Conservation (phyloP, 2,888 invertebrate genomes). For the Tetranychus piercei region DNA sequence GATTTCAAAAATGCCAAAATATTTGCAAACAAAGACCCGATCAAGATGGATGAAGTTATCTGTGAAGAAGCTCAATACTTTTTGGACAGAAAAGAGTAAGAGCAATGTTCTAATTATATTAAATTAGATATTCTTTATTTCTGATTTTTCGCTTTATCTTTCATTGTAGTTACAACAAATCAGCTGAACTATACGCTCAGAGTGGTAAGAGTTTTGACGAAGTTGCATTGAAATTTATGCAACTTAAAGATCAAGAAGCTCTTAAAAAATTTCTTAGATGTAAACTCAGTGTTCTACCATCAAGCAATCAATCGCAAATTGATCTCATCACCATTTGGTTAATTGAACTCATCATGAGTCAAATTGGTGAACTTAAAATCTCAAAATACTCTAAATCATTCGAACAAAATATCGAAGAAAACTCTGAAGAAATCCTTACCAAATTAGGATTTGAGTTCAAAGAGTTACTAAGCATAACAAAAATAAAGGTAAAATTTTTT, state of each 20-base stretch:
- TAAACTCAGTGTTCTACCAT: conserved; percentile 49
- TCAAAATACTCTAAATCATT: conserved; percentile 34
- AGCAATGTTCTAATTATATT: background rate
- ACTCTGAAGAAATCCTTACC: conserved; percentile 36
- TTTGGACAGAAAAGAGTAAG: conserved; percentile 18
- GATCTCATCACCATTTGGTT: conserved; percentile 89
- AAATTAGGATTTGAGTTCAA: conserved; percentile 56
- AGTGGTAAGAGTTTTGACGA: conserved; percentile 84
- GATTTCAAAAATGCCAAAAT: conserved; percentile 70
- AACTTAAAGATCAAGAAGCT: conserved; percentile 59
- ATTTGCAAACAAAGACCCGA: conserved; percentile 22
- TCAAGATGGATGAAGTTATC: conserved; percentile 17
- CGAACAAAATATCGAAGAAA: conserved; percentile 25
- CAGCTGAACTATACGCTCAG: conserved; percentile 42
- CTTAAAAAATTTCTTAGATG: conserved; percentile 66
- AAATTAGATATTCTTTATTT: background rate
- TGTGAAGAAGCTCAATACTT: conserved; percentile 21
- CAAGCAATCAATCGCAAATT: conserved; percentile 54
- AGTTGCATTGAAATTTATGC: conserved; percentile 72
- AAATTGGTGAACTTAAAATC: conserved; percentile 50
- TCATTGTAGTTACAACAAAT: background rate
- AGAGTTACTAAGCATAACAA: conserved; percentile 50
- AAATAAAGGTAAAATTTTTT: conserved; percentile 39
- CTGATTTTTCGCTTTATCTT: background rate
- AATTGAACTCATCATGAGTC: conserved; percentile 71